Evolutionary conservation across 2,888 invertebrate species (phyloP).

Genomic region (Electrophaes corylata): DNA sequence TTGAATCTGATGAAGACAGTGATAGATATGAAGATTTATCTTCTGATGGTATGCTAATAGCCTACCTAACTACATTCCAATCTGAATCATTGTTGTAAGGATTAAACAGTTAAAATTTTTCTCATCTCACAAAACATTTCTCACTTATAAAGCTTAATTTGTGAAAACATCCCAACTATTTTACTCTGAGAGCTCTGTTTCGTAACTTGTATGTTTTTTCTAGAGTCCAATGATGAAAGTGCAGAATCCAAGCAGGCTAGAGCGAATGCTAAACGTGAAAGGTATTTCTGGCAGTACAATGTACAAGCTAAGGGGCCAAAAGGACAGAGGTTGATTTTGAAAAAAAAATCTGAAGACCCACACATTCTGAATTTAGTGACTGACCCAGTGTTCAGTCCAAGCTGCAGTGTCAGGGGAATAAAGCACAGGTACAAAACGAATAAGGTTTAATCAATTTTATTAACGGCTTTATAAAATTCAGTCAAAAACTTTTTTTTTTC

Average conservation of each 20-base stretch:
- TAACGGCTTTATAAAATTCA: too few relatives aligned
- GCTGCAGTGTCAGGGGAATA: conserved; percentile 94
- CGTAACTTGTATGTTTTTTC: conserved; percentile 31
- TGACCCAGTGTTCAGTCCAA: conserved; percentile 98
- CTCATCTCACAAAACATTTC: neutral
- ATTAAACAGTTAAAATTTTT: neutral
- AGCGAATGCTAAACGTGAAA: conserved; percentile 87
- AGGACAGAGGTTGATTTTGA: conserved; percentile 93
- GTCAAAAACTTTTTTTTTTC: too few relatives aligned
- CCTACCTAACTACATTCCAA: neutral
- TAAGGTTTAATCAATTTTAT: too few relatives aligned
- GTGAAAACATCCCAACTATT: conserved; percentile 5
- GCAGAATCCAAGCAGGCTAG: conserved; percentile 76
- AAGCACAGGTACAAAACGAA: conserved; percentile 91
- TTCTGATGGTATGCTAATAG: conserved; percentile 86
- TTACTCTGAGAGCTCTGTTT: conserved; percentile 1
- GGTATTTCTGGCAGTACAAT: conserved; percentile 99
- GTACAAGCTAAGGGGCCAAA: conserved; percentile 99
- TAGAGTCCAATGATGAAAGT: conserved; percentile 87
- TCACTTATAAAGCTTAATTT: neutral
- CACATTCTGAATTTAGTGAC: conserved; percentile 95
- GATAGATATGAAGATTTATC: conserved; percentile 94
- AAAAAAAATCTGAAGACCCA: conserved; percentile 95
- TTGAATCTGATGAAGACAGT: conserved; percentile 92
- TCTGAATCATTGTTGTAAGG: conserved; percentile 1